phyloP scores from a whole-genome alignment of 2,113 vertebrate genomes.

The Epinephelus moara region DNA sequence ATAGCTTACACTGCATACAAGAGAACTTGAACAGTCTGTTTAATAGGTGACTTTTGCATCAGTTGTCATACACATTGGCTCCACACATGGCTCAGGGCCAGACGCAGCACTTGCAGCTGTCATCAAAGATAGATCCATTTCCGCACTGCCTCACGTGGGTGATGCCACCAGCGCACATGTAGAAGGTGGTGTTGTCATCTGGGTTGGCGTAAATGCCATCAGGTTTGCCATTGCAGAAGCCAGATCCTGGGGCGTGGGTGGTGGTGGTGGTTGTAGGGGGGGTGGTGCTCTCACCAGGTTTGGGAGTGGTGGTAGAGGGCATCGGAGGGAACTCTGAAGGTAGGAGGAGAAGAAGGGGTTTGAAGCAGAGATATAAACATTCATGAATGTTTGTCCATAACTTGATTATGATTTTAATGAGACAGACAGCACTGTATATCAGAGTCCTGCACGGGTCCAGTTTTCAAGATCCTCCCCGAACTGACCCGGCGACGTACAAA shows the following conservation, averaged over 20 bases:
- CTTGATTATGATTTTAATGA: background rate
- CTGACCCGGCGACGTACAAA: too few relatives aligned
- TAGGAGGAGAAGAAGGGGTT: background rate
- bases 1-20: conserved; percentile 5
- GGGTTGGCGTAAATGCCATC: conserved; percentile 81
- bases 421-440: background rate
- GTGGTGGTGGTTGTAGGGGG: conserved; percentile 58
- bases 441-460: too few relatives aligned
- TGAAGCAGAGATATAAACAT: background rate
- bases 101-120: conserved; percentile 80
- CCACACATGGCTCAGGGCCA: conserved; percentile 71
- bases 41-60: conserved; percentile 20
- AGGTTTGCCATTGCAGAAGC: conserved; percentile 82
- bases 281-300: conserved; percentile 60
- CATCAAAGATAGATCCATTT: conserved; percentile 69
- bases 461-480: too few relatives aligned
- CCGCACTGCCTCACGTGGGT: conserved; percentile 58
- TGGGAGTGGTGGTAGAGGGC: conserved; percentile 71
- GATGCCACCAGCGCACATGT: conserved; percentile 72
- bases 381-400: background rate
- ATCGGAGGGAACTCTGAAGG: conserved; percentile 64
- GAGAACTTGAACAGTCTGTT: conserved; percentile 12
- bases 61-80: conserved; percentile 7
- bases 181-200: conserved; percentile 70
- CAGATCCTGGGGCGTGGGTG: conserved; percentile 74